phyloP scores from a whole-genome alignment of 2,888 invertebrate genomes.

The Allacma fusca region DNA sequence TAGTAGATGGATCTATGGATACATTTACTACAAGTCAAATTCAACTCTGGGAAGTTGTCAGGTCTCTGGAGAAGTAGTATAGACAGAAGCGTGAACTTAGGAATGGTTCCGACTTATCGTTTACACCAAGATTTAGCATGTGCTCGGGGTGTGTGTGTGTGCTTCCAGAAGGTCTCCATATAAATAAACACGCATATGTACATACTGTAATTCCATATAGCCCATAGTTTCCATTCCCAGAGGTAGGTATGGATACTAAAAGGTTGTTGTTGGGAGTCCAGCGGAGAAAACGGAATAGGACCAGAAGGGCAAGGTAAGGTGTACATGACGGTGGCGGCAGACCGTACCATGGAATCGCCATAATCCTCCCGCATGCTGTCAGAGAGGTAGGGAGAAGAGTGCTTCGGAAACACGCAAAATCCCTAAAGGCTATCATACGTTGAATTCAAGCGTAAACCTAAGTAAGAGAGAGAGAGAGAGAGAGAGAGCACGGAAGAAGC shows the following conservation, averaged over 20 bases:
- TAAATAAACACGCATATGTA: no score
- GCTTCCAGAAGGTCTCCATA: no score
- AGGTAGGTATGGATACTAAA: no score
- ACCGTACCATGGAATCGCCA: constrained; percentile 21
- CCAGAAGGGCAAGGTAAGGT: neutral
- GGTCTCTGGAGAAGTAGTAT: neutral
- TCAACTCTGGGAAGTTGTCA: neutral
- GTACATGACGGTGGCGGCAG: constrained; percentile 15
- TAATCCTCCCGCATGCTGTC: constrained; percentile 38
- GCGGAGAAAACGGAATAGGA: neutral
- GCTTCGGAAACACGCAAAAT: constrained; percentile 35
- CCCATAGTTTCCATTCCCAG: no score
- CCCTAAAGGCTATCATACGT: constrained; percentile 43
- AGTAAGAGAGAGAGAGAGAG: constrained; percentile 16
- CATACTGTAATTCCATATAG: no score
- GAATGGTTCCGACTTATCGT: no score
- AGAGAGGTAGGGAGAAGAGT: constrained; percentile 4
- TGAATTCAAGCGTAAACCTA: constrained; percentile 29
- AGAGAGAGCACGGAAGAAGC: constrained; percentile 10
- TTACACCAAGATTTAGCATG: constrained; percentile 27
- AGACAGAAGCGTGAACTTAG: no score
- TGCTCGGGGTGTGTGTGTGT: constrained; percentile 2
- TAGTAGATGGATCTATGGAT: neutral
- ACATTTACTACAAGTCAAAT: neutral
- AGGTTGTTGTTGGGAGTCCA: no score